Base-by-base conservation (phyloP, 2,888 invertebrate genomes). In the Trichogramma dendrolimi region DNA sequence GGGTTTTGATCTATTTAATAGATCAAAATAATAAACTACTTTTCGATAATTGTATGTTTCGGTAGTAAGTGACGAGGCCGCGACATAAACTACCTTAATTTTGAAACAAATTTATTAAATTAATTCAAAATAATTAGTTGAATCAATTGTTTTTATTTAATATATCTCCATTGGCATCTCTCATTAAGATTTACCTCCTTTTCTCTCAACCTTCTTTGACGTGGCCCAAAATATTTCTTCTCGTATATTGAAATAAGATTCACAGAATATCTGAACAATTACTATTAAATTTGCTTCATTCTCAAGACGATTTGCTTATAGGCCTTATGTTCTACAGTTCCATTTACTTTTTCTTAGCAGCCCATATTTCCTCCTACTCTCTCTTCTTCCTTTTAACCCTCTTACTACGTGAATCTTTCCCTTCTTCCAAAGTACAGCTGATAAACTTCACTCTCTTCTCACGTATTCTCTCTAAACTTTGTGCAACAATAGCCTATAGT, bases 401-500 rank as follows among this genome's bases (percentile, higher is more conserved):
- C 38, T 4, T 41, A 6, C 7, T 39, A 14, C 40, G 11, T 27
- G 5, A 11, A 10, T 11, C 40, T 38, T 7, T 42, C 4, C 47
- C 11, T 38, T 6, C 44, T 43, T 14, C 58, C 65, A 66, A 67
- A 68, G 66, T 65, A 62, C 67, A 64, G 53, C 60, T 62, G 59
- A 67, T 68, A 65, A 67, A 68, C 68, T 69, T 68, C 65, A 59
- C 47, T 64, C 61, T 52, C 54, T 63, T 63, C 63, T 63, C 63
- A 64, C 60, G 48, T 64, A 63, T 55, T 61, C 61, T 57, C 27
- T 55, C 27, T 61, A 67, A 69, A 66, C 65, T 67, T 62, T 56
- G 56, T 55, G 39, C 58, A 64, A 67, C 67, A 68, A 68, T 68
- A 57, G 60, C 51, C 44, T 57, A 61, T 57, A 55, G 46, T 4